phyloP scores from a whole-genome alignment of 2,113 vertebrate genomes.

The Misgurnus anguillicaudatus region DNA sequence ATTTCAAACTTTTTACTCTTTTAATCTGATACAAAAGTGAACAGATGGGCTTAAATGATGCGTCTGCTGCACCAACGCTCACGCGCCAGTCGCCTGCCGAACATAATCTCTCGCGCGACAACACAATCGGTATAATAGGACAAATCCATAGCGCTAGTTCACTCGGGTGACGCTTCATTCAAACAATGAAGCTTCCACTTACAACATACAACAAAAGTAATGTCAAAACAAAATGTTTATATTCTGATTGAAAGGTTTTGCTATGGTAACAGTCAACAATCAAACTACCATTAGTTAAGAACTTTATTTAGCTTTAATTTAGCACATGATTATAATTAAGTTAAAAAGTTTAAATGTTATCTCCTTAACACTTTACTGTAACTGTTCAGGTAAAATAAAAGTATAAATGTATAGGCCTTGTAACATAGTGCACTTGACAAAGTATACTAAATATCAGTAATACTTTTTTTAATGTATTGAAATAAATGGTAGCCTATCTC shows the following conservation, averaged over 20 bases:
- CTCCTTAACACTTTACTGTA: too few relatives aligned
- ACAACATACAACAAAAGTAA: neutral
- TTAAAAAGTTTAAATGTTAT: neutral
- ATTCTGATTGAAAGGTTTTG: conserved; percentile 20
- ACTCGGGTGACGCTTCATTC: conserved; percentile 30
- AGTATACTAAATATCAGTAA: too few relatives aligned
- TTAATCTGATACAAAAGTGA: conserved; percentile 48
- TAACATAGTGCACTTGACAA: too few relatives aligned
- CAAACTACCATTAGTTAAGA: conserved; percentile 10
- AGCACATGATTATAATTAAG: neutral
- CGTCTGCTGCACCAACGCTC: conserved; percentile 70
- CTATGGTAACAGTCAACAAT: conserved; percentile 26
- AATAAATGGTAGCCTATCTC: too few relatives aligned
- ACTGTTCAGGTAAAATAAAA: too few relatives aligned
- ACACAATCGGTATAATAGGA: conserved; percentile 60
- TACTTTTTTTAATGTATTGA: too few relatives aligned
- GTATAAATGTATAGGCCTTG: too few relatives aligned
- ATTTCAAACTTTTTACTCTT: conserved; percentile 4
- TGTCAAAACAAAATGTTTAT: neutral
- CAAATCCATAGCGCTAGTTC: conserved; percentile 56
- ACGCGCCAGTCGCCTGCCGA: conserved; percentile 64
- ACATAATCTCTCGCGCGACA: conserved; percentile 68
- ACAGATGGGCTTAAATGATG: conserved; percentile 72
- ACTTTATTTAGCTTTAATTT: neutral
- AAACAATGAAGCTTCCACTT: conserved; percentile 18